These are phyloP conservation scores for Drosophila trapezifrons DNA, from an alignment of 1,140 invertebrate genomes.

Conservation along the genomic window DNA sequence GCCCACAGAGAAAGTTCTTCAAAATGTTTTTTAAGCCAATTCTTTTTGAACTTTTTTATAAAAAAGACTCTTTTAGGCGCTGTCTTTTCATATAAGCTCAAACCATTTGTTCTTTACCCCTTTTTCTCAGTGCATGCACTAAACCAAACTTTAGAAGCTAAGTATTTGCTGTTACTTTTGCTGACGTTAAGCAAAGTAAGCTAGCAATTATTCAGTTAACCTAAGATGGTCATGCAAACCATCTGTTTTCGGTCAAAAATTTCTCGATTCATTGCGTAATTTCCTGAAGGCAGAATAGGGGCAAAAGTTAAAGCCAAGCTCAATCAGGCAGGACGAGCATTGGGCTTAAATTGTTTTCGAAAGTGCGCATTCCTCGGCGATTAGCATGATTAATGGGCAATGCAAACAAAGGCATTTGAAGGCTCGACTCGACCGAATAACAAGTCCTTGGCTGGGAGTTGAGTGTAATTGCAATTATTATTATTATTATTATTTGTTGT, in stretches of 20 bases:
- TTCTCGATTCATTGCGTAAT: conserved; percentile 1
- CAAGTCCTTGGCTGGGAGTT: conserved; percentile 13
- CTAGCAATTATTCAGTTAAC: neutral
- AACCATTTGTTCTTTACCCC: no score
- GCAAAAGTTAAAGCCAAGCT: neutral
- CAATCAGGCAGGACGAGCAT: neutral
- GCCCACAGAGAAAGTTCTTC: no score
- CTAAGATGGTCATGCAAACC: neutral
- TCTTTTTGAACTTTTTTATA: no score
- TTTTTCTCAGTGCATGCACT: neutral
- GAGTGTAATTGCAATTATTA: conserved; percentile 50
- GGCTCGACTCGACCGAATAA: conserved; percentile 6
- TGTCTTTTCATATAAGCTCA: no score
- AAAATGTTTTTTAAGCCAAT: no score
- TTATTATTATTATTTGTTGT: conserved; percentile 36
- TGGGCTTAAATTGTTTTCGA: conserved; percentile 8
- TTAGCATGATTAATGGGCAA: conserved; percentile 48
- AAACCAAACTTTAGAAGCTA: neutral
- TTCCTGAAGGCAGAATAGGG: neutral
- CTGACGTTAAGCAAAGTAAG: neutral
- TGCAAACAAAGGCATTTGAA: conserved; percentile 32
- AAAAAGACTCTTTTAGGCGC: no score
- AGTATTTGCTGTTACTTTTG: neutral
- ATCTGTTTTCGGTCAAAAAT: neutral
- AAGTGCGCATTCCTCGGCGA: conserved; percentile 24